Evolutionary conservation across 1,140 invertebrate genomes (phyloP).

Genomic region (Lithobius niger): DNA sequence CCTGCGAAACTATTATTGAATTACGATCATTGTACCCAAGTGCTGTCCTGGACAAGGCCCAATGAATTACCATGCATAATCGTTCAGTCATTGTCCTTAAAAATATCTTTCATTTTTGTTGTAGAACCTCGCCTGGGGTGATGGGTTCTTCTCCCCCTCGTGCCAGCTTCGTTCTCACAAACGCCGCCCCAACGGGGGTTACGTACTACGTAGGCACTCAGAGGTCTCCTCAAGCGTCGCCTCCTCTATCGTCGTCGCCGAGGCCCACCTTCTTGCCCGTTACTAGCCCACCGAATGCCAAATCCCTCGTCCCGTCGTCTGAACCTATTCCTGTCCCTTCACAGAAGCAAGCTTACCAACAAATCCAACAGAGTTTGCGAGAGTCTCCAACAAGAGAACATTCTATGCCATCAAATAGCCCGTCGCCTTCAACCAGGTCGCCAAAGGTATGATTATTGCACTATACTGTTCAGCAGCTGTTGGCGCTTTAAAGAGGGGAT

Average conservation of each 20-base stretch:
- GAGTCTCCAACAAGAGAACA: constrained; percentile 9
- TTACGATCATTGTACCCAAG: too few relatives aligned
- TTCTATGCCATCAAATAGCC: too few relatives aligned
- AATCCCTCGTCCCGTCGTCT: constrained; percentile 18
- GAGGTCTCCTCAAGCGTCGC: neutral
- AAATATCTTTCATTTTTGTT: neutral
- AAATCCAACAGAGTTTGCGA: constrained; percentile 27
- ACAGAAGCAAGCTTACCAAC: constrained; percentile 42
- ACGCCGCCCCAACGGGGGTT: constrained; percentile 1
- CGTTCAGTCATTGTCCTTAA: too few relatives aligned
- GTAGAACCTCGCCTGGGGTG: neutral
- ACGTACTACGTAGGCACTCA: neutral
- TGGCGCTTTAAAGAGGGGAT: too few relatives aligned
- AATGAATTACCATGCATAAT: too few relatives aligned
- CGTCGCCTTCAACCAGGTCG: too few relatives aligned
- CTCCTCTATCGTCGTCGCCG: constrained; percentile 28
- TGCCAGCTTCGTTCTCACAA: constrained; percentile 22
- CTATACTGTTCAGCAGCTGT: too few relatives aligned
- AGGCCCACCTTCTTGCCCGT: constrained; percentile 53
- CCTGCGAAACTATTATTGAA: too few relatives aligned
- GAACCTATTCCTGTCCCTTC: constrained; percentile 67
- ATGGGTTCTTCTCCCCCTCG: constrained; percentile 2
- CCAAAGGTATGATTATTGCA: too few relatives aligned
- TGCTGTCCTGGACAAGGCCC: too few relatives aligned
- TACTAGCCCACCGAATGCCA: constrained; percentile 19